Base-by-base conservation (phyloP, 2,797 vertebrate genomes). In the Halcyon smyrnensis region DNA sequence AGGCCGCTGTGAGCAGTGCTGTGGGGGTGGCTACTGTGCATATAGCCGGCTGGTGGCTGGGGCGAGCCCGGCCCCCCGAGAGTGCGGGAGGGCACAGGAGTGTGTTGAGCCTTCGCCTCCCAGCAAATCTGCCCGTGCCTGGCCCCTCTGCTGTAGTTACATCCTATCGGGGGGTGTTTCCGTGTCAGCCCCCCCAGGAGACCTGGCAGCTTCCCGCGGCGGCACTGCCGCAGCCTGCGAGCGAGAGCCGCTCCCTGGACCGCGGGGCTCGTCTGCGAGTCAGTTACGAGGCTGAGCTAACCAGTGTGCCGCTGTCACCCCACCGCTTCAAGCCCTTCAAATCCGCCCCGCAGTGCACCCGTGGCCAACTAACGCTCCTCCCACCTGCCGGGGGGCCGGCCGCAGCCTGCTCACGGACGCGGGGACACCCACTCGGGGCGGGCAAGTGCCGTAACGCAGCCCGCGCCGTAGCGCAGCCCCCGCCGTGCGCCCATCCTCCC, bases 51-150 rank as follows among this genome's bases (percentile, higher is more conserved):
- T 36, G 3, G 5, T 65, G 24, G 2, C 3, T 6, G 14, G 6
- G 25, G 15, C 10, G 16, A 68, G 39, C 28, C 3, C 0, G 0
- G 21, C 11, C 15, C 5, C 3, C 7, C 0, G 0, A 32, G 27
- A 62, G 17, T 12, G 2, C 20, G 11, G 1, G 15, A n/a, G n/a
- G 59, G 27, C 6, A 21, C 8, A 19, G 39, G 15, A 27, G 3
- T 1, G 14, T 3, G 16, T 6, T 15, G 12, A 32, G 18, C 46
- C 5, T 3, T 43, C 9, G 2, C 14, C 3, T 0, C 23, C 27
- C 51, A 27, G 51, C 27, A 4, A 18, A 16, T 34, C 17, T n/a
- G 16, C 13, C 9, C 19, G 9, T 15, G 37, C 27, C 46, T 27
- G 24, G 50, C 2, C 20, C 14, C 27, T 11, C 30, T 41, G 11